Evolutionary conservation across 2,797 vertebrate genomes (phyloP).

Genomic region (Rhinogobio ventralis): DNA sequence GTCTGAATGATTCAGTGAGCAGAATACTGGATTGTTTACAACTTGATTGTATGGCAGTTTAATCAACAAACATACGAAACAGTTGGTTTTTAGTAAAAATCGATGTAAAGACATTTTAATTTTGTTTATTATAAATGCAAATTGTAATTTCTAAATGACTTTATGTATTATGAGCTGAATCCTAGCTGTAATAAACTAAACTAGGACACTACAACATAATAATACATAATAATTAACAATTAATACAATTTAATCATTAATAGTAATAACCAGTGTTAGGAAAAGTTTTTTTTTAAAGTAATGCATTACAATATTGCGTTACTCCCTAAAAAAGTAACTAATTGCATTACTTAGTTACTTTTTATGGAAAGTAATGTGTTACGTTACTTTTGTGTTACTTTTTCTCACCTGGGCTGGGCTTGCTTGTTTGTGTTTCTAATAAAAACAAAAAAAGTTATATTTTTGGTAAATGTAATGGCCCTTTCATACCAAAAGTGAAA

Average conservation of each 20-base stretch:
- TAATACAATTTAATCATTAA: neutral
- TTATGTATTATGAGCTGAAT: neutral
- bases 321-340: too few species aligned
- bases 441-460: too few species aligned
- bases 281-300: too few species aligned
- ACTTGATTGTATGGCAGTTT: neutral
- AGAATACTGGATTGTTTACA: constrained; percentile 5
- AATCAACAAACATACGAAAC: neutral
- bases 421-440: too few species aligned
- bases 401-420: too few species aligned
- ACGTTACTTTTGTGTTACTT: too few species aligned
- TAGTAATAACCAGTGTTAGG: too few species aligned
- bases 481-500: too few species aligned
- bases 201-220: neutral
- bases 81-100: neutral
- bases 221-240: neutral
- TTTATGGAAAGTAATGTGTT: too few species aligned
- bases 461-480: too few species aligned
- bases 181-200: neutral
- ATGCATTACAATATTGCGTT: too few species aligned
- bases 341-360: too few species aligned
- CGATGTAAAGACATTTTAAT: neutral
- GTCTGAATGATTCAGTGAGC: neutral
- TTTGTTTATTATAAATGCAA: neutral
- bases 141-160: neutral